Evolutionary conservation across 2,888 invertebrate genomes (phyloP).

Genomic region (Calliopum simillimum): DNA sequence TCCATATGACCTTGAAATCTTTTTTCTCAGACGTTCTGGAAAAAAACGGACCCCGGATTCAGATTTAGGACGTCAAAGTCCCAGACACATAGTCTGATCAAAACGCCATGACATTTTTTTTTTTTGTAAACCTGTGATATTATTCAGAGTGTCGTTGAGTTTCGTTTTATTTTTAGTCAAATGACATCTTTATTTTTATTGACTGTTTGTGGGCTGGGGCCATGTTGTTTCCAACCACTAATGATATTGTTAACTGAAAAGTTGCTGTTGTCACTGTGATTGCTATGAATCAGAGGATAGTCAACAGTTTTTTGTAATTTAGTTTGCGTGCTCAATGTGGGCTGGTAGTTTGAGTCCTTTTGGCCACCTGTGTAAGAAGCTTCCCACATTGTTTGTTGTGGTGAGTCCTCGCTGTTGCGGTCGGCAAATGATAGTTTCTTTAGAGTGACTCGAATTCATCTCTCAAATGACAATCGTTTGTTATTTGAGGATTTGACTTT

Average conservation of each 20-base stretch:
- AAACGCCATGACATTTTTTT: no score
- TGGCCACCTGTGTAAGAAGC: constrained; percentile 8
- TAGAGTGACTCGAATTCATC: no score
- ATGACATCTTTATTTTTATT: neutral
- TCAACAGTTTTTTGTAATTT: constrained; percentile 3
- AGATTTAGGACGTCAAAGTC: no score
- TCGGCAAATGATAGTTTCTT: no score
- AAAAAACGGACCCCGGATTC: no score
- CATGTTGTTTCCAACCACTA: constrained; percentile 31
- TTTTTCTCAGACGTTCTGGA: no score
- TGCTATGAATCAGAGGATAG: constrained; percentile 16
- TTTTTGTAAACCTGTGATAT: no score
- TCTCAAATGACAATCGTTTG: no score
- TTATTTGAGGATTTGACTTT: neutral
- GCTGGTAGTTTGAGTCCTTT: neutral
- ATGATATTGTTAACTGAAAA: constrained; percentile 35
- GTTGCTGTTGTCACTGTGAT: constrained; percentile 5
- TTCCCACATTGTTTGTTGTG: no score
- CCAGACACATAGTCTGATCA: no score
- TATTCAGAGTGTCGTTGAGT: neutral
- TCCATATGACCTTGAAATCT: no score
- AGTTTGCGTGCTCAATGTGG: neutral
- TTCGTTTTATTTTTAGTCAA: neutral
- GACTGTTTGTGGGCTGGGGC: constrained; percentile 6
- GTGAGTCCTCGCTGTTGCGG: no score